Base-by-base conservation (phyloP, 1,140 invertebrate species). In the Drosophila rhopaloa region DNA sequence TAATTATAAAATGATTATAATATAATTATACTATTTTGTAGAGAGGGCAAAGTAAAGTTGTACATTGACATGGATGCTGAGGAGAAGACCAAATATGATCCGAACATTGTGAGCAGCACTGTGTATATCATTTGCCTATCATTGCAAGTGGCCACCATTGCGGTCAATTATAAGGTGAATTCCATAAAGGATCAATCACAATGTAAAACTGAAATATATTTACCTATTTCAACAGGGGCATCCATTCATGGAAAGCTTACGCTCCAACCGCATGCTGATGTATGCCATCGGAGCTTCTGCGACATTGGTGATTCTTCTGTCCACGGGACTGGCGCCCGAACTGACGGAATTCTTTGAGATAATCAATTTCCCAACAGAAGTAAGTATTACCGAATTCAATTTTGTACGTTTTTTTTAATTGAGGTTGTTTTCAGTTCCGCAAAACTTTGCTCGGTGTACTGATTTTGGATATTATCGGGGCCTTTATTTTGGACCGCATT, bases 81-180 rank as follows among this genome's bases (percentile, higher is more conserved):
- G 14, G 96, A 98, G 82, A 95, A 98, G 79, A 95, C 96, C 56
- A 95, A 96, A 80, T 99, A 99, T 93, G 95, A 97, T 91, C 97
- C 98, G 37, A 98, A 97, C 93, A 94, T 99, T 48, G 94, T 99
- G 8, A 99, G 99, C 92, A 99, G 98, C 80, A 99, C 98, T 24
- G 98, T 99, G 5, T 99, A 99, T 92, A 97, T 99, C 51, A 98
- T 99, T 79, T 99, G 98, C 8, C 97, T 99, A 95, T 95, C 98
- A 8, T 93, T 99, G 57, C 99, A 99, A 94, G 95, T 99, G 65
- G 97, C 98, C 8, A 99, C 98, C 41, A 99, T 99, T 94, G 98
- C 98, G 59, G 98, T 99, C 44, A 99, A 99, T 93, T 99, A 99
- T 93, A 96, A 98, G 94, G 98, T 99, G 94, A 93, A 93, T 19